Conservation (phyloP, 1,140 invertebrate genomes). For the Rhizoglyphus robini region DNA sequence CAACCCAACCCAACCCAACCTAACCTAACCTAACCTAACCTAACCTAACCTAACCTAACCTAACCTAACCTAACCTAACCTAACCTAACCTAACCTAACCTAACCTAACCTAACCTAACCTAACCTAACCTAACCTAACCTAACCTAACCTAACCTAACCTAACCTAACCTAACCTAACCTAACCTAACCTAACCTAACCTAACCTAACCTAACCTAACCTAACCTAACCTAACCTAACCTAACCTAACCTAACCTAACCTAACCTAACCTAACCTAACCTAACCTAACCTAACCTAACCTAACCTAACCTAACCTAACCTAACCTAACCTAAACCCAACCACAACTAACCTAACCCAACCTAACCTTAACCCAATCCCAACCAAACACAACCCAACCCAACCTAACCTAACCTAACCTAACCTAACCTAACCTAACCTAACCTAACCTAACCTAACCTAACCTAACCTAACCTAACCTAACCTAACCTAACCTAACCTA, state of each 20-base stretch:
- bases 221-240: slow-evolving; percentile 28
- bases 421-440: slow-evolving; percentile 26
- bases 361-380: slow-evolving; percentile 22
- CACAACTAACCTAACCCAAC: slow-evolving; percentile 23
- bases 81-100: slow-evolving; percentile 32
- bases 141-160: slow-evolving; percentile 28
- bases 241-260: slow-evolving; percentile 28
- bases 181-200: slow-evolving; percentile 26
- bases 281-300: slow-evolving; percentile 27
- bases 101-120: slow-evolving; percentile 33
- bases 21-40: slow-evolving; percentile 26
- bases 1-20: too few relatives aligned
- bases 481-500: slow-evolving; percentile 25
- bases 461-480: slow-evolving; percentile 20
- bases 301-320: slow-evolving; percentile 27
- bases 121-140: slow-evolving; percentile 31
- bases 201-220: slow-evolving; percentile 24
- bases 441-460: slow-evolving; percentile 27
- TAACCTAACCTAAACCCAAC: slow-evolving; percentile 26
- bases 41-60: slow-evolving; percentile 27
- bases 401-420: slow-evolving; percentile 25
- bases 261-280: slow-evolving; percentile 29
- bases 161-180: slow-evolving; percentile 26
- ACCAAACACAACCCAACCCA: slow-evolving; percentile 16
- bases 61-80: slow-evolving; percentile 28